Conservation (phyloP, 2,888 invertebrate species). For the Lasioglossum morio region DNA sequence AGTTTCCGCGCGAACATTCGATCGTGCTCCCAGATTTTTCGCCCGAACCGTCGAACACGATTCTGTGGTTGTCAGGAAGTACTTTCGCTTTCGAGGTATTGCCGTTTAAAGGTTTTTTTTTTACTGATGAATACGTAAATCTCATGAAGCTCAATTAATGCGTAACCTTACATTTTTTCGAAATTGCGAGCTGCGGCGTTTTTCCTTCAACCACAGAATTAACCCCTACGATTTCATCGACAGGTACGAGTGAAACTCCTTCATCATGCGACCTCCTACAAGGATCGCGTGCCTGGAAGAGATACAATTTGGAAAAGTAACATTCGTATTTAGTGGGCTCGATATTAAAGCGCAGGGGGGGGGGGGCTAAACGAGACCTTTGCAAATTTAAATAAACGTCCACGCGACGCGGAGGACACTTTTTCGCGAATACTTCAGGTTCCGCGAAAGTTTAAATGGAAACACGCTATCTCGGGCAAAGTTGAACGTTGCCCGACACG, state of each 20-base stretch:
- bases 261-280: neutral
- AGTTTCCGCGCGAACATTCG: conserved; percentile 11
- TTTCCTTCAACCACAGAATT: too few relatives aligned
- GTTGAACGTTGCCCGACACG: neutral
- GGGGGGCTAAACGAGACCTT: neutral
- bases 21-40: neutral
- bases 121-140: too few relatives aligned
- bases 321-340: neutral
- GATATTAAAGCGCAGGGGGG: neutral
- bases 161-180: too few relatives aligned
- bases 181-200: too few relatives aligned
- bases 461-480: neutral
- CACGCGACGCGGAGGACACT: neutral
- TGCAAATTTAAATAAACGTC: neutral
- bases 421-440: neutral
- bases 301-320: neutral
- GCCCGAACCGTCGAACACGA: neutral
- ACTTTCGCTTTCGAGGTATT: too few relatives aligned
- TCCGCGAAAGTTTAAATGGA: neutral
- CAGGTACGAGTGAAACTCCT: neutral
- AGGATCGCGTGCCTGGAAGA: neutral
- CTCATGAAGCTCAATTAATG: too few relatives aligned
- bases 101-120: too few relatives aligned
- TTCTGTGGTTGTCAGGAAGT: too few relatives aligned
- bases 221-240: neutral